These are phyloP conservation scores for Ptychodera flava DNA, from an alignment of 35 echinoderm and acorn worm genomes.

Conservation along the genomic window DNA sequence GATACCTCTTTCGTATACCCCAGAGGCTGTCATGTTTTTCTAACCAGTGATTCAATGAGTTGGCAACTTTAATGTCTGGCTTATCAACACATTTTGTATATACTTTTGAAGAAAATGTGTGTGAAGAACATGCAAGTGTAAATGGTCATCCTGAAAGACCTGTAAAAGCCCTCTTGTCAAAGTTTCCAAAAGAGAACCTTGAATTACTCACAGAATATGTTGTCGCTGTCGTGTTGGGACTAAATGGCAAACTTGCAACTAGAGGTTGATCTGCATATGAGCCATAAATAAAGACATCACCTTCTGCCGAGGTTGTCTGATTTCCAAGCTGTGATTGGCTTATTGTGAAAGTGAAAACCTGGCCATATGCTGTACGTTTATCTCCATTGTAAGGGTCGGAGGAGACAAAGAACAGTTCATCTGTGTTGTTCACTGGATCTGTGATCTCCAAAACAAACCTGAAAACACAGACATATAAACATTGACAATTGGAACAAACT, in stretches of 20 bases:
- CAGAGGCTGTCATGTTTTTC: no score
- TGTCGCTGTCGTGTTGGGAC: constrained; percentile 40
- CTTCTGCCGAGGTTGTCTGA: constrained; percentile 39
- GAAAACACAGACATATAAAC: neutral
- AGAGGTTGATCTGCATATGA: constrained; percentile 32
- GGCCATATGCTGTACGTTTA: constrained; percentile 72
- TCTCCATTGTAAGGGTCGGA: constrained; percentile 54
- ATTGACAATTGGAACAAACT: no score
- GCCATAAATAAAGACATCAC: constrained; percentile 82
- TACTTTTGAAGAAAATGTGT: no score
- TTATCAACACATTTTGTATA: no score
- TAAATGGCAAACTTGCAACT: constrained; percentile 29
- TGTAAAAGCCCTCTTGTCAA: no score
- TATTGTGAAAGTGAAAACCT: constrained; percentile 55
- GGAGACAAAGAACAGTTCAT: constrained; percentile 73
- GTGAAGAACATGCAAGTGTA: no score
- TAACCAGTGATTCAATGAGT: no score
- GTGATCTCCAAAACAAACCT: constrained; percentile 76
- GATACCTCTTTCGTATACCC: no score
- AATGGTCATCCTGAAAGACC: no score
- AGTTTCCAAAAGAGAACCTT: no score
- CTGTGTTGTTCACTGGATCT: constrained; percentile 21
- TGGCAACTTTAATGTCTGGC: no score
- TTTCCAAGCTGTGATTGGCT: constrained; percentile 62
- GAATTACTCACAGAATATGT: constrained; percentile 44